Evolutionary conservation across 1,140 invertebrate species (phyloP), one percentile per base, ranked within the genome.

Genomic region (Bradynema listronoti): DNA sequence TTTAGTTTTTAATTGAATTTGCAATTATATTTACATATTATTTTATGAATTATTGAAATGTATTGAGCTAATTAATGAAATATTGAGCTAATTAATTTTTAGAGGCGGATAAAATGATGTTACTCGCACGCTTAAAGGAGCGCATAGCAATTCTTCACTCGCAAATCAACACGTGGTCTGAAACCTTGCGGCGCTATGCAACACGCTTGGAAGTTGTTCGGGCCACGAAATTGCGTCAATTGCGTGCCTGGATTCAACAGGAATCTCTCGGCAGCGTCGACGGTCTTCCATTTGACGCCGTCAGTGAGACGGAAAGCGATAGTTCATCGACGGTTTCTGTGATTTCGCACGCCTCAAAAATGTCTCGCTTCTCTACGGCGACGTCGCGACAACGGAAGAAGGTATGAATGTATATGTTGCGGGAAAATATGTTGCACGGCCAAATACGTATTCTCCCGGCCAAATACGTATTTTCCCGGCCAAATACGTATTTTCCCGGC

Each of bases 231-330:
- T n/a, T 52, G 27, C 61, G 25, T 1, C 53, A 71, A 36, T 36
- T 71, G 19, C n/a, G 56, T 6, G 63, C 63, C 34, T 68, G 68
- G 66, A 41, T 72, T 68, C 63, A 73, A 42, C 63, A 49, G 41
- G 69, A 66, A 30, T n/a, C n/a, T n/a, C n/a, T n/a, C n/a, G n/a
- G n/a, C n/a, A n/a, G n/a, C n/a, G 68, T 65, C 34, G 65, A 66
- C 14, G 58, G 50, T 14, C 19, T 19, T 41, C 62, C 68, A 30
- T 66, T 63, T 41, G 68, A 29, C n/a, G 66, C 67, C n/a, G 84
- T 88, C 61, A 83, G 82, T 63, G 88, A 90, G 78, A 78, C 88
- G 29, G 83, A 87, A 57, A 90, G 88, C 22, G 88, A 90, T 64
- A 53, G 58, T 27, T 81, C 86, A 41, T 81, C 83, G 55, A 85